Percentiles rank a stretch among this genome's conserved stretches.
phyloP scores from a whole-genome alignment of 2,888 invertebrate species.

The Lordiphosa fenestrarum region DNA sequence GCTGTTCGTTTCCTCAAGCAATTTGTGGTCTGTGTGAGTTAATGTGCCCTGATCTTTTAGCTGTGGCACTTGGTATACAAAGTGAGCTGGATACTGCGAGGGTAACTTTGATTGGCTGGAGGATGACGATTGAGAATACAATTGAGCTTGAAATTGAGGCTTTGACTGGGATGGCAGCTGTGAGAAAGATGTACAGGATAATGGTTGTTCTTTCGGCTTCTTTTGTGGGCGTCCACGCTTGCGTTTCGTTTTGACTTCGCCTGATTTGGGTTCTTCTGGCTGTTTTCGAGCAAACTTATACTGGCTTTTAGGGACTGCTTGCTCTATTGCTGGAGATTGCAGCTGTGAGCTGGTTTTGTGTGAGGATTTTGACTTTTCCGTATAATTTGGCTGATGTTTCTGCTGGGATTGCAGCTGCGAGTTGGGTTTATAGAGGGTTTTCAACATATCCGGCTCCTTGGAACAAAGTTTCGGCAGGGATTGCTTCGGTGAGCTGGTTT shows the following conservation, averaged over 20 bases:
- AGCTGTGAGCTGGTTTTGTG: too few relatives aligned
- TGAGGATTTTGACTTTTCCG: too few relatives aligned
- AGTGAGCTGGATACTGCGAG: slow-evolving; percentile 65
- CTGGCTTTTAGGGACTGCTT: background rate
- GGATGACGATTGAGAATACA: background rate
- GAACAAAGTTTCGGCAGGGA: too few relatives aligned
- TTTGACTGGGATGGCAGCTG: background rate
- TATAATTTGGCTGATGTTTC: background rate
- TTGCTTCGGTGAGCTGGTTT: too few relatives aligned
- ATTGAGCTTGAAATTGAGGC: background rate
- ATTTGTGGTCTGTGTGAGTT: too few relatives aligned
- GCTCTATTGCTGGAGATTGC: background rate
- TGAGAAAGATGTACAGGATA: too few relatives aligned
- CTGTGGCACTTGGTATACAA: slow-evolving; percentile 61
- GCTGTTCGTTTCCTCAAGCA: background rate
- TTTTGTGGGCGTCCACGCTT: background rate
- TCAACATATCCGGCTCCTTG: too few relatives aligned
- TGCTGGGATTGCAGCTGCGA: too few relatives aligned
- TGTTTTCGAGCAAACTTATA: too few relatives aligned
- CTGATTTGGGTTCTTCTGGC: background rate
- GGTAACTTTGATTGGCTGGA: slow-evolving; percentile 46
- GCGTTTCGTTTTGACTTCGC: background rate
- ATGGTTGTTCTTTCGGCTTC: background rate
- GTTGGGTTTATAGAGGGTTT: too few relatives aligned
- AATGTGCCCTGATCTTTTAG: background rate